phyloP scores from a whole-genome alignment of 2,888 invertebrate genomes.

The Ormyrus nitidulus region DNA sequence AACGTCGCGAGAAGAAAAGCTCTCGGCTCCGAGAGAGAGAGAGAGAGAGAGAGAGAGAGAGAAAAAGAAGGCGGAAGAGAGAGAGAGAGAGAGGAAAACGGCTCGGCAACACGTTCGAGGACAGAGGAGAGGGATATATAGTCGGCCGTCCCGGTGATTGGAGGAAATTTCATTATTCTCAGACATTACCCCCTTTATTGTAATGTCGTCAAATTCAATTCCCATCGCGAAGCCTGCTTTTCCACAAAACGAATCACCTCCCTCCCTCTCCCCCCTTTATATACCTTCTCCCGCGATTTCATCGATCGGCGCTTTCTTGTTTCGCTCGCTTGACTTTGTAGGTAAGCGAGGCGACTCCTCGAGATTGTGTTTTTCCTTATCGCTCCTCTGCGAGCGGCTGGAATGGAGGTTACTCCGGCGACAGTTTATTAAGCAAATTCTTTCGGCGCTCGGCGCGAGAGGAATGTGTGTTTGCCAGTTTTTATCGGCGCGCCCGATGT shows the following conservation, averaged over 20 bases:
- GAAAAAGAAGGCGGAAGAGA: conserved; percentile 11
- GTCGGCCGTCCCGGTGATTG: conserved; percentile 66
- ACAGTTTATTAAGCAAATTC: conserved; percentile 41
- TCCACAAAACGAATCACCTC: conserved; percentile 52
- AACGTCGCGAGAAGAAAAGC: background rate
- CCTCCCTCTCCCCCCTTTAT: conserved; percentile 27
- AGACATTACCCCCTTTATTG: conserved; percentile 74
- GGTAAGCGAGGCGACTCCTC: too few species aligned
- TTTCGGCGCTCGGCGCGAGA: background rate
- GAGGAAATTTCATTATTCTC: conserved; percentile 75
- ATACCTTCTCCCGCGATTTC: conserved; percentile 15
- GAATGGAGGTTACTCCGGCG: background rate
- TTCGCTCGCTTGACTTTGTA: background rate
- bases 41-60: too few species aligned
- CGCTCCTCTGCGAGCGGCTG: background rate
- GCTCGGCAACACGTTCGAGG: background rate
- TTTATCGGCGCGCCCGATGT: too few species aligned
- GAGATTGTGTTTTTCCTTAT: background rate
- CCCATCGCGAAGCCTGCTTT: conserved; percentile 62
- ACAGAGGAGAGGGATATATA: background rate
- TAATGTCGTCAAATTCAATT: conserved; percentile 75
- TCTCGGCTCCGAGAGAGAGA: too few species aligned
- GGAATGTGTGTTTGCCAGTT: too few species aligned
- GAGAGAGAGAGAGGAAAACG: background rate
- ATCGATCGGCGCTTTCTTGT: conserved; percentile 30